Evolutionary conservation across 2,113 vertebrate genomes (phyloP).

Genomic region (Anolis carolinensis): DNA sequence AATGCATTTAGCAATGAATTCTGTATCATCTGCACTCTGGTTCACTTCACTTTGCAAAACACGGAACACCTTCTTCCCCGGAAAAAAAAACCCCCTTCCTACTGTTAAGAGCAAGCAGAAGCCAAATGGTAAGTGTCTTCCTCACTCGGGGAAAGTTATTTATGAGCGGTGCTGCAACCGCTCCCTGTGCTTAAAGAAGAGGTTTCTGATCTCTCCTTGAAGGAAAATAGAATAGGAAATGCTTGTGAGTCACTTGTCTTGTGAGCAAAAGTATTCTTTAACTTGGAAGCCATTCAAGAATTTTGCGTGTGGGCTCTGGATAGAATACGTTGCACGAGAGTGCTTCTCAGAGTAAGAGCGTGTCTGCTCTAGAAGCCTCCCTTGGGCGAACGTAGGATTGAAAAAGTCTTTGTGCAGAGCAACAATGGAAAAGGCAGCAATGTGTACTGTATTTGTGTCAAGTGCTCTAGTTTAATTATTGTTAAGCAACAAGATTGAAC

Average conservation of each 20-base stretch:
- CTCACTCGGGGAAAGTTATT: not conserved
- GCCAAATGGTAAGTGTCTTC: not conserved
- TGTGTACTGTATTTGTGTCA: not conserved
- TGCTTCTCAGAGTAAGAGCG: not conserved
- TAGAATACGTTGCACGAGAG: not conserved
- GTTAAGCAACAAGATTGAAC: too few relatives aligned
- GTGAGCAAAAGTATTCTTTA: conserved; percentile 12
- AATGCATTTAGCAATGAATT: too few relatives aligned
- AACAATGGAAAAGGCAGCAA: not conserved
- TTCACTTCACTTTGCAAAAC: not conserved
- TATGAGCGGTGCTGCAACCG: not conserved
- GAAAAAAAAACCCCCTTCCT: not conserved
- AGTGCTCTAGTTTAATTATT: too few relatives aligned
- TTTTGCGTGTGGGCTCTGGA: not conserved
- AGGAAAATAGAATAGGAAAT: not conserved
- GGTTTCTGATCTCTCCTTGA: not conserved
- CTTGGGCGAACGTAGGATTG: not conserved
- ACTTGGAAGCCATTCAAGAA: conserved; percentile 24
- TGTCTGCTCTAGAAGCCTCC: not conserved
- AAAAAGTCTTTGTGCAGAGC: not conserved
- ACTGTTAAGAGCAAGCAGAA: not conserved
- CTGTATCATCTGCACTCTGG: not conserved
- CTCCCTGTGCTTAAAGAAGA: not conserved
- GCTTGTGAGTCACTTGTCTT: conserved; percentile 20
- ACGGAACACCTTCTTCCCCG: not conserved